Percentiles rank a stretch among this genome's conserved stretches.
Evolutionary conservation across 2,113 vertebrate genomes (phyloP).

Genomic region (Channa argus): DNA sequence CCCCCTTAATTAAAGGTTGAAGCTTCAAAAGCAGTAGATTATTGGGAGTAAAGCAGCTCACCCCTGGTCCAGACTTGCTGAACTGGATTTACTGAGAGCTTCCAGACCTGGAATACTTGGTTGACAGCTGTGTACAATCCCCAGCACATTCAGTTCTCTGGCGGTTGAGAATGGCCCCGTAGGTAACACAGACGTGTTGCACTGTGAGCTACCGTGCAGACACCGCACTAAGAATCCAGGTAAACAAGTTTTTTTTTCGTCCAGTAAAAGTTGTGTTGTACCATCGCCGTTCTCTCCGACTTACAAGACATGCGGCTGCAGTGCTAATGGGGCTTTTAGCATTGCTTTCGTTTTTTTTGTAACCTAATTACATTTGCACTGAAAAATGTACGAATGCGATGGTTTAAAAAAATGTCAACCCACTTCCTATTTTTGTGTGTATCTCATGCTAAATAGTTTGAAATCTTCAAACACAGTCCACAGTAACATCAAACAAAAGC

Average conservation of each 20-base stretch:
- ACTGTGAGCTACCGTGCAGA: neutral
- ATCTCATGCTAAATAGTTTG: too few relatives aligned
- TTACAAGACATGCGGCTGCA: too few relatives aligned
- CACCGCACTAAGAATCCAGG: neutral
- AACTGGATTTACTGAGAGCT: slow-evolving; percentile 18
- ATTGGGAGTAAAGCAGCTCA: slow-evolving; percentile 4
- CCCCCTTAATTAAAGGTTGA: slow-evolving; percentile 1
- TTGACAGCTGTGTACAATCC: slow-evolving; percentile 13
- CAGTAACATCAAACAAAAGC: too few relatives aligned
- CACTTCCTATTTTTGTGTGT: too few relatives aligned
- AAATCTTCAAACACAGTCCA: too few relatives aligned
- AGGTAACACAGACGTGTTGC: neutral
- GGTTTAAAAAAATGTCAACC: too few relatives aligned
- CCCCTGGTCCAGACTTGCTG: slow-evolving; percentile 17
- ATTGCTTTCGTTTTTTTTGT: too few relatives aligned
- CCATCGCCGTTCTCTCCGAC: too few relatives aligned
- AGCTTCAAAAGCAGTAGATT: slow-evolving; percentile 28
- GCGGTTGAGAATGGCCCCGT: neutral
- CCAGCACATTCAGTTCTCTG: slow-evolving; percentile 37
- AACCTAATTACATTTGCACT: too few relatives aligned
- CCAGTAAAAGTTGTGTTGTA: too few relatives aligned
- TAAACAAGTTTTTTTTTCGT: neutral
- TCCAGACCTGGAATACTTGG: slow-evolving; percentile 36
- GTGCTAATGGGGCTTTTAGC: too few relatives aligned
- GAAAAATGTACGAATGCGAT: too few relatives aligned